Conservation (phyloP, 2,888 invertebrate species). For the Pterostichus niger region DNA sequence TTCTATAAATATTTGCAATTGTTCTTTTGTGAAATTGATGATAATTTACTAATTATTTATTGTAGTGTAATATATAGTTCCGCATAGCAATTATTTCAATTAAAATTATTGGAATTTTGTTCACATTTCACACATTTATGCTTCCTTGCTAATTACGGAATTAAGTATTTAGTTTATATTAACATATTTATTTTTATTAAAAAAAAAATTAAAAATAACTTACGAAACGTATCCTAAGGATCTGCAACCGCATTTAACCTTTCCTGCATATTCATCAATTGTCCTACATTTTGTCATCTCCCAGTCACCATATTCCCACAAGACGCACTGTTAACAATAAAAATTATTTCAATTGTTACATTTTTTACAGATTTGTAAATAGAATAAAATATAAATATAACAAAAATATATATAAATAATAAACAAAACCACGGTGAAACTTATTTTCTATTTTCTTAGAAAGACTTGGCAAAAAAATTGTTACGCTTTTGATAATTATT, state of each 20-base stretch:
- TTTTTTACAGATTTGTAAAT: too few relatives aligned
- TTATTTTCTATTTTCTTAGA: neutral
- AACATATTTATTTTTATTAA: too few relatives aligned
- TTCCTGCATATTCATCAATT: conserved; percentile 25
- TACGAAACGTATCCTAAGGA: conserved; percentile 61
- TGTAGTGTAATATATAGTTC: too few relatives aligned
- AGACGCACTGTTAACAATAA: conserved; percentile 49
- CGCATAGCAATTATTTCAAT: too few relatives aligned
- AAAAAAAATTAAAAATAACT: conserved; percentile 31
- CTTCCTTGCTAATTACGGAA: too few relatives aligned
- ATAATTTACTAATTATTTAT: too few relatives aligned
- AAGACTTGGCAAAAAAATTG: neutral
- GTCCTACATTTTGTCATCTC: conserved; percentile 49
- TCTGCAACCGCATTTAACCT: conserved; percentile 57
- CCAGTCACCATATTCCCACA: conserved; percentile 53
- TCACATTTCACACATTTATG: too few relatives aligned
- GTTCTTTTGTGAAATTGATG: neutral
- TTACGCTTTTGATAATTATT: neutral
- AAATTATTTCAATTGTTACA: neutral
- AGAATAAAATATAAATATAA: too few relatives aligned
- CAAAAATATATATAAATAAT: too few relatives aligned
- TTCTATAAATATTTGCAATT: conserved; percentile 19
- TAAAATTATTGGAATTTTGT: too few relatives aligned
- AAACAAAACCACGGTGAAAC: neutral
- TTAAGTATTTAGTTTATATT: too few relatives aligned